Evolutionary conservation across 2,888 invertebrate genomes (phyloP), one percentile per base, ranked within the genome.

Genomic region (Lochmaea capreae): DNA sequence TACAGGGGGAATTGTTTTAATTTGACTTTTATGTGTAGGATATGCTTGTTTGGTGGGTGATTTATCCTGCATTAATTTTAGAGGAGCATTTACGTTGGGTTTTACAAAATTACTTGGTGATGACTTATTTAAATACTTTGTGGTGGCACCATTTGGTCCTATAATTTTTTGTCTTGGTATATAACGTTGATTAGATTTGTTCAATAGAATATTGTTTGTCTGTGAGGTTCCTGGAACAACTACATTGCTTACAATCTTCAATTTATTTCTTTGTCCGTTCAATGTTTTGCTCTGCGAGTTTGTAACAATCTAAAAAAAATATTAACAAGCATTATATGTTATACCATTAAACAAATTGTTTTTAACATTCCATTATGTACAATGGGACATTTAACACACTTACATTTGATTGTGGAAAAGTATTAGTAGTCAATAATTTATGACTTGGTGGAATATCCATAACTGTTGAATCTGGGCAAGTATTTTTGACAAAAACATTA

Each of bases 401-500:
- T 82, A 87, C 87, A 79, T 85, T 87, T 62, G 81, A 82, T 65
- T 84, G 80, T 39, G 86, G 83, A 79, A 87, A 87, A 72, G 83
- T 83, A 75, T 82, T 84, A 6, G 86, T 86, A 11, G 87, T 86
- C 66, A 86, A 78, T 65, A 87, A 76, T 75, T 87, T 87, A 76
- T 87, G 87, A 65, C 86, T 80, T 76, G 86, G 86, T 4, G 85
- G 82, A 58, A 84, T 79, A 62, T 85, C 85, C 22, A 76, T 77
- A 39, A 79, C 76, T 5, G 78, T 75, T 2, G 81, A 74, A 76
- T 81, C 82, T 0, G 81, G 77, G 71, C 78, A 79, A 57, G 84
- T 83, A 73, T 87, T 87, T 76, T 87, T 87, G 65, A 87, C 86
- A 79, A 87, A 87, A 74, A 87, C 87, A 82, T 87, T 87, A 75